phyloP scores from a whole-genome alignment of 2,888 invertebrate genomes.

The Disparrhopalites patrizii region DNA sequence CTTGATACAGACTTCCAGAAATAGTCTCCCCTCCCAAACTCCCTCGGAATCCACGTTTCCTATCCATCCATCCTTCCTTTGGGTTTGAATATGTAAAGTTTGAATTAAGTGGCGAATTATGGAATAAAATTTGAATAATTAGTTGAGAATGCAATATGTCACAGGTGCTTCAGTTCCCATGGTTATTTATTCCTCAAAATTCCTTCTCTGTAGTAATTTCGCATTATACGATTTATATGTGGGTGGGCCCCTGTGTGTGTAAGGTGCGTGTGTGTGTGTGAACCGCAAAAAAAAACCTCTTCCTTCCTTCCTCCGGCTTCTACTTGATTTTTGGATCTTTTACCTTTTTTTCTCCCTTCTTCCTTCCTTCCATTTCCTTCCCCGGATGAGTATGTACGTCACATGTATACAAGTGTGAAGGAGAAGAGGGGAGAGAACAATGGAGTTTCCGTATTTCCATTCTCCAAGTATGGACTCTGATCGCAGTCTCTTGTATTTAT shows the following conservation, averaged over 20 bases:
- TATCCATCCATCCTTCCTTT: conserved; percentile 10
- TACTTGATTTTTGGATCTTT: neutral
- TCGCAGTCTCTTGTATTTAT: no score
- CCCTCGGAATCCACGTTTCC: neutral
- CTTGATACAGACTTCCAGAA: no score
- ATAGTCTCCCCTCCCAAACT: no score
- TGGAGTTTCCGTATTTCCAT: no score
- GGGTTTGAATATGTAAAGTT: conserved; percentile 14
- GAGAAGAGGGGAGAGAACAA: no score
- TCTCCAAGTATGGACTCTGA: no score
- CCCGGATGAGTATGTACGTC: no score
- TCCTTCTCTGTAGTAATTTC: neutral
- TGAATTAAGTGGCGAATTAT: conserved; percentile 33
- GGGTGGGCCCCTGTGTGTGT: no score
- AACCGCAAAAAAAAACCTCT: neutral
- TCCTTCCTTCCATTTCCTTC: no score
- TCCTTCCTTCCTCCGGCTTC: neutral
- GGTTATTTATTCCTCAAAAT: neutral
- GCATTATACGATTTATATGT: no score
- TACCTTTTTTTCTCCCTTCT: no score
- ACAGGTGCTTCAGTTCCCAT: conserved; percentile 44
- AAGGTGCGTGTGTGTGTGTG: neutral
- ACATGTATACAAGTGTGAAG: no score
- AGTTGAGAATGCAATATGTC: conserved; percentile 40
- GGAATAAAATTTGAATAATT: conserved; percentile 45